A percentile compares a stretch with the other conserved stretches of the same genome.
phyloP scores from a whole-genome alignment of 2,888 invertebrate species.

The Lepidocyrtinus sp. region DNA sequence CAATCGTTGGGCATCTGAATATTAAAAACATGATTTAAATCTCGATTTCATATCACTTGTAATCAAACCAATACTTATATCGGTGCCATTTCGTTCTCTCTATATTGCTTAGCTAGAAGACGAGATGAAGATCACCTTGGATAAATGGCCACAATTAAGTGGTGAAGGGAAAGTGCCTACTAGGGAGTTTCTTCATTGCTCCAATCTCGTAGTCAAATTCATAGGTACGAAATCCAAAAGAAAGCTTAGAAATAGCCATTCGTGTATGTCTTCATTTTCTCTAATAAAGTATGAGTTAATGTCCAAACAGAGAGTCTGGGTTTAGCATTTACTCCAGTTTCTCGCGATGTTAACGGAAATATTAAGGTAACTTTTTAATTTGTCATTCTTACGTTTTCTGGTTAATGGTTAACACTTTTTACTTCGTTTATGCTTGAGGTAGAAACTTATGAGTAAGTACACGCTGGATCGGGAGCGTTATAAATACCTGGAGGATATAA shows the following conservation, averaged over 20 bases:
- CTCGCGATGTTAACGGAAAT: conserved; percentile 51
- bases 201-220: conserved; percentile 49
- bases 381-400: too few species aligned
- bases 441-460: conserved; percentile 49
- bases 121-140: conserved; percentile 43
- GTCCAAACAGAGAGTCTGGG: conserved; percentile 45
- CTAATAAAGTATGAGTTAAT: too few species aligned
- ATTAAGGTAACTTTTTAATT: conserved; percentile 35
- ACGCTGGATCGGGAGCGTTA: conserved; percentile 38
- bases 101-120: conserved; percentile 24
- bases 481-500: conserved; percentile 36
- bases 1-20: too few species aligned
- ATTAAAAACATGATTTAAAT: too few species aligned
- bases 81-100: too few species aligned
- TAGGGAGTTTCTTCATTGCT: conserved; percentile 45
- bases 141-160: conserved; percentile 48
- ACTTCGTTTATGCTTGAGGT: too few species aligned
- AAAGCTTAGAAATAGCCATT: too few species aligned
- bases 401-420: too few species aligned
- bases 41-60: too few species aligned
- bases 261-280: too few species aligned
- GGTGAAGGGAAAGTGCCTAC: conserved; percentile 45
- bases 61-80: too few species aligned
- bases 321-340: conserved; percentile 37
- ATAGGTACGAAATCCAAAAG: conserved; percentile 35